Conservation (phyloP, 2,797 vertebrate genomes). For the Molossus alvarezi region DNA sequence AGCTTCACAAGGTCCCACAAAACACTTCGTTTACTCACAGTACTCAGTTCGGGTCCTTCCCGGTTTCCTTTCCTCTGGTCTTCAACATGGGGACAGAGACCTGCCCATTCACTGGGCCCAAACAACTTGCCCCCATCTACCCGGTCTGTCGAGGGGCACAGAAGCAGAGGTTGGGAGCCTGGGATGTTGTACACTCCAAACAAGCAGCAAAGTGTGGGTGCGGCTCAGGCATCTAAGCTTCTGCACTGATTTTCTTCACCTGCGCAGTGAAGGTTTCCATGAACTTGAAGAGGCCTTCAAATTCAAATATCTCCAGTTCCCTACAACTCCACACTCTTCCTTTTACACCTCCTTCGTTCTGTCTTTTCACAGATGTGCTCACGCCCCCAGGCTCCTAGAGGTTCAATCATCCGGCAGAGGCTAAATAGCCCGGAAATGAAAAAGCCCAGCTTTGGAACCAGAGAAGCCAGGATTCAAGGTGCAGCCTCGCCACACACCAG, state of each 20-base stretch:
- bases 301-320: neutral
- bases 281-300: neutral
- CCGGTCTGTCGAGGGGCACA: neutral
- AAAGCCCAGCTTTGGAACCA: neutral
- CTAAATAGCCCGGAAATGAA: neutral
- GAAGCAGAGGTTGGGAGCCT: neutral
- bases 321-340: neutral
- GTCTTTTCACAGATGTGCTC: neutral
- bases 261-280: neutral
- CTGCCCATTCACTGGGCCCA: neutral
- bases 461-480: slow-evolving; percentile 24
- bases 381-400: neutral
- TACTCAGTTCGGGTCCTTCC: slow-evolving; percentile 21
- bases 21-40: slow-evolving; percentile 59
- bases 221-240: neutral
- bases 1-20: slow-evolving; percentile 16
- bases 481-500: neutral
- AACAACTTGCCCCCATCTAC: neutral
- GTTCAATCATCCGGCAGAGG: neutral
- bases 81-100: neutral
- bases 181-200: neutral
- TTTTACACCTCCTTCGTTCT: neutral
- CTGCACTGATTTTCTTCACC: neutral
- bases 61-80: slow-evolving; percentile 19
- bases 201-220: neutral